Evolutionary conservation across 2,113 vertebrate species (phyloP).

Genomic region (Mionectes macconnelli): DNA sequence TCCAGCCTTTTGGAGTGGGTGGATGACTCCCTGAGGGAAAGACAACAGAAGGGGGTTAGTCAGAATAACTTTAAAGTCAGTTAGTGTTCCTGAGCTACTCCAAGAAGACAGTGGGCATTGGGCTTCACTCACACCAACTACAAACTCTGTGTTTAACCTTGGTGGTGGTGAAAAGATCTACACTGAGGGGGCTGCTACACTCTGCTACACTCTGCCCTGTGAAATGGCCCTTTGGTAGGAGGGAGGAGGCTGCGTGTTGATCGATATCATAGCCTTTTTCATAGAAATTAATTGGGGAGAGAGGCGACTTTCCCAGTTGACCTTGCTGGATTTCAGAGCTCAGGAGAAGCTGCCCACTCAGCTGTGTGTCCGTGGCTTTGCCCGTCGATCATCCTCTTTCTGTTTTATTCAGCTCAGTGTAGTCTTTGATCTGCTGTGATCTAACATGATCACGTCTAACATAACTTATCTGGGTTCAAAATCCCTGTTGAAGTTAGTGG

Average conservation of each 20-base stretch:
- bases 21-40: not conserved
- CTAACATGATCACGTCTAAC: not conserved
- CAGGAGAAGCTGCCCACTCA: rapidly evolving
- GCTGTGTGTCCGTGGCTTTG: not conserved
- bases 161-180: not conserved
- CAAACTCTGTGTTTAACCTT: not conserved
- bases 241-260: not conserved
- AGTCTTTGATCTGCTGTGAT: not conserved
- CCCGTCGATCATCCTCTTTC: not conserved
- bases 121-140: not conserved
- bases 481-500: not conserved
- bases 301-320: not conserved
- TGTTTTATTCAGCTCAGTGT: not conserved
- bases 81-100: not conserved
- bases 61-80: not conserved
- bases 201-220: not conserved
- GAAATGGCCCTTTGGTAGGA: not conserved
- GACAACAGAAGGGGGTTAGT: not conserved
- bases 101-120: not conserved
- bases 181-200: not conserved
- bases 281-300: not conserved
- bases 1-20: not conserved
- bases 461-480: not conserved
- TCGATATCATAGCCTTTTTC: not conserved
- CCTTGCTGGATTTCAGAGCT: not conserved